A percentile compares a stretch with the other conserved stretches of the same genome.
These are phyloP conservation scores for Sanderia malayensis DNA, from an alignment of 30 jellyfish, hydroid and myxozoan species.

Conservation along the genomic window DNA sequence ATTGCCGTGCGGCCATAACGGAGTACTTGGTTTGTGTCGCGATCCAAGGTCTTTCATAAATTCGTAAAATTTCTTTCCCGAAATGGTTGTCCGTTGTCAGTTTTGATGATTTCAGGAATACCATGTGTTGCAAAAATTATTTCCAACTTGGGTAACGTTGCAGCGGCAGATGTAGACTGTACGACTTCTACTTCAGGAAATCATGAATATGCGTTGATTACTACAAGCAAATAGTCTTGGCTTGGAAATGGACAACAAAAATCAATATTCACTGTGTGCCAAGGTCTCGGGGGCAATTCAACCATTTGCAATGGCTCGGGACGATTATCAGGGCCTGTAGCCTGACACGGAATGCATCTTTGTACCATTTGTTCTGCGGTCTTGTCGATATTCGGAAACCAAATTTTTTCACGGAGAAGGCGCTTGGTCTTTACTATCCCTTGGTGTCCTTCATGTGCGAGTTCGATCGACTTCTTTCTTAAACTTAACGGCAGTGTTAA, in stretches of 20 bases:
- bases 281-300: conserved; percentile 16
- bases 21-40: conserved; percentile 25
- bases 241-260: conserved; percentile 28
- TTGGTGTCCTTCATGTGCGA: conserved; percentile 50
- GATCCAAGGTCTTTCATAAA: conserved; percentile 16
- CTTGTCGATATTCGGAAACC: conserved; percentile 29
- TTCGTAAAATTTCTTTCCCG: not conserved
- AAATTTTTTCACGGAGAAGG: not conserved
- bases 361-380: not conserved
- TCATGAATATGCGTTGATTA: conserved; percentile 33
- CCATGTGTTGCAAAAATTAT: conserved; percentile 11
- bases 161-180: conserved; percentile 13
- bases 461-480: too few relatives aligned
- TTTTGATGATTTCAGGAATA: not conserved
- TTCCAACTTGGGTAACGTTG: not conserved
- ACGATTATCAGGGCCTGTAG: not conserved
- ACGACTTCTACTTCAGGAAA: conserved; percentile 39
- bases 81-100: conserved; percentile 39
- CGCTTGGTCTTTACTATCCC: conserved; percentile 11
- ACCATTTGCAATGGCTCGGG: conserved; percentile 24
- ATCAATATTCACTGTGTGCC: conserved; percentile 19
- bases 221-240: conserved; percentile 32
- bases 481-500: too few relatives aligned
- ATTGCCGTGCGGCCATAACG: conserved; percentile 53
- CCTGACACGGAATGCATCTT: conserved; percentile 27